phyloP scores from a whole-genome alignment of 2,113 vertebrate genomes.

The Ardeotis arabs region DNA sequence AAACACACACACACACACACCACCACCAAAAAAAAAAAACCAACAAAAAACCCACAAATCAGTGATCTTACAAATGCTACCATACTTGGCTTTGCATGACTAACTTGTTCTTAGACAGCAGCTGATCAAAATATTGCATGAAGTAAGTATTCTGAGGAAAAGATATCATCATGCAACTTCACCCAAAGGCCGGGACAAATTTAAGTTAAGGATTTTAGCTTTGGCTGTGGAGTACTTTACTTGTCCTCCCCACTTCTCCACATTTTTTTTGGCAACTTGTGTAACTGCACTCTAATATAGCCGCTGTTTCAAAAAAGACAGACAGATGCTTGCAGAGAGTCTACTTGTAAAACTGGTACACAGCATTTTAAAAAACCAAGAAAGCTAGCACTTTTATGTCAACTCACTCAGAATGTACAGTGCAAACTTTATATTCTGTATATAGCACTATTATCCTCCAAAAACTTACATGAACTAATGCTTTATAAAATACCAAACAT shows the following conservation, averaged over 20 bases:
- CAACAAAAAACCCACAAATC: background rate
- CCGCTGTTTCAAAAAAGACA: background rate
- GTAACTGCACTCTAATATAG: background rate
- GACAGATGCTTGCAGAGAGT: background rate
- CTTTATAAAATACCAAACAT: background rate
- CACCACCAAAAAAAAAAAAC: no score
- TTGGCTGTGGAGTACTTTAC: background rate
- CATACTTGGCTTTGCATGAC: accelerated
- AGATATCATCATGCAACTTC: background rate
- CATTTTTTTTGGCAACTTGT: background rate
- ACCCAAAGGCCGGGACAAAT: background rate
- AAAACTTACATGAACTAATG: background rate
- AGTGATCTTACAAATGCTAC: background rate
- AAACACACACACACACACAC: no score
- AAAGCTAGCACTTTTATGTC: no score
- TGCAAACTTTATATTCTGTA: background rate
- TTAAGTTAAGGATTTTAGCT: background rate
- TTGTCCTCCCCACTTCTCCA: accelerated
- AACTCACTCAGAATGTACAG: background rate
- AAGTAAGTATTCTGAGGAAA: background rate
- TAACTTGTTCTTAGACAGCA: background rate
- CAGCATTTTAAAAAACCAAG: background rate
- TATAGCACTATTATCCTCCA: background rate
- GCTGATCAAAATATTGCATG: background rate
- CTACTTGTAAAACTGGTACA: background rate